Evolutionary conservation across 2,888 invertebrate genomes (phyloP).

Genomic region (Parascotia fuliginaria): DNA sequence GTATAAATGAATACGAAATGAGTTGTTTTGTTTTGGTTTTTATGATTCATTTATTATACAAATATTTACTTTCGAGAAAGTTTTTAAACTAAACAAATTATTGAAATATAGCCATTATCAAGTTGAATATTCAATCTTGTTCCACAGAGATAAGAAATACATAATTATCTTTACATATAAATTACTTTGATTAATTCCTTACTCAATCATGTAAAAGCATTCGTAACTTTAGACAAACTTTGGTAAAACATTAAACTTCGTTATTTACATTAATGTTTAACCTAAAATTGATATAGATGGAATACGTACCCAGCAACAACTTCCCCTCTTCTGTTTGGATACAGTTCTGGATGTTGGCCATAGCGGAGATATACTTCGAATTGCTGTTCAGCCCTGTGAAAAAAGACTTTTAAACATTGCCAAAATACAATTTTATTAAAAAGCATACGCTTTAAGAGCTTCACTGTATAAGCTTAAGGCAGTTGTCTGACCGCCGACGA

Average conservation of each 20-base stretch:
- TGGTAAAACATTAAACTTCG: constrained; percentile 12
- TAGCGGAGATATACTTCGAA: constrained; percentile 95
- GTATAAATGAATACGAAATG: neutral
- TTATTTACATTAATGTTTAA: constrained; percentile 2
- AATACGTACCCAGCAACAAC: constrained; percentile 92
- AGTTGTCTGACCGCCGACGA: no score
- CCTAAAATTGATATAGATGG: neutral
- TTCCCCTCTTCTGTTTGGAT: constrained; percentile 95
- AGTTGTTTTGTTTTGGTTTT: neutral
- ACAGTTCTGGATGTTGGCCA: constrained; percentile 97
- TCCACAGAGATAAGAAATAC: no score
- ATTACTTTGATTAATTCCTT: neutral
- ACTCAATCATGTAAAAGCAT: neutral
- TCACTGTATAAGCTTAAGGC: no score
- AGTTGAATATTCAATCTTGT: no score
- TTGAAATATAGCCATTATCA: no score
- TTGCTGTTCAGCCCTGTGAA: constrained; percentile 94
- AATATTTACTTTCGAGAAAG: no score
- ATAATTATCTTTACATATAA: neutral
- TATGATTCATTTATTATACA: no score
- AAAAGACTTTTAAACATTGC: constrained; percentile 52
- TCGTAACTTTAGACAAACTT: constrained; percentile 1
- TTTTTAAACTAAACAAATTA: no score
- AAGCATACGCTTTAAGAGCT: no score
- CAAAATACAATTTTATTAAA: no score